phyloP scores from a whole-genome alignment of 1,140 invertebrate genomes.

The Triops cancriformis region DNA sequence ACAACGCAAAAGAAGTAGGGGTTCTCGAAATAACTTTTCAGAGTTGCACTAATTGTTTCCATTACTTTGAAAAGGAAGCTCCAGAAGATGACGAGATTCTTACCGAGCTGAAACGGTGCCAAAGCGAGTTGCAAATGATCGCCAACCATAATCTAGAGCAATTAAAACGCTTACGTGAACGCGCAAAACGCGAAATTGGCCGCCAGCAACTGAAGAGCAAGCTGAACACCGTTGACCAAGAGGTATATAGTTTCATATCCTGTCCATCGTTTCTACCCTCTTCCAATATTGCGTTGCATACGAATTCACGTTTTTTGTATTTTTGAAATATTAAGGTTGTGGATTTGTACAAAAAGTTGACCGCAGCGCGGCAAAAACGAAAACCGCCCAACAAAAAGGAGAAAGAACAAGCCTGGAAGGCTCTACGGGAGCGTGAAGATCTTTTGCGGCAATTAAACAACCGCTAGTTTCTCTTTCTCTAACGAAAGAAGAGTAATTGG shows the following conservation, averaged over 20 bases:
- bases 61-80: constrained; percentile 36
- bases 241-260: constrained; percentile 45
- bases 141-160: constrained; percentile 59
- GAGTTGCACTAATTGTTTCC: not conserved
- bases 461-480: constrained; percentile 23
- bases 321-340: constrained; percentile 35
- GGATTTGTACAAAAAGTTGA: constrained; percentile 68
- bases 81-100: constrained; percentile 72
- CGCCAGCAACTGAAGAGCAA: constrained; percentile 59
- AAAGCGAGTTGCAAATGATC: constrained; percentile 62
- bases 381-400: constrained; percentile 68
- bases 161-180: constrained; percentile 50
- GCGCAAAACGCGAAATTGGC: constrained; percentile 54
- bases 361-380: constrained; percentile 65
- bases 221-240: constrained; percentile 56
- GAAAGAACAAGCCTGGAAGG: constrained; percentile 64
- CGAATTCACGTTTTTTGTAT: not conserved
- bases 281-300: too few species aligned
- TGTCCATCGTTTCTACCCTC: constrained; percentile 34
- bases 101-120: constrained; percentile 68
- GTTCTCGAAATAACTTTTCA: constrained; percentile 23
- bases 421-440: constrained; percentile 51
- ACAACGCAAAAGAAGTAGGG: constrained; percentile 45
- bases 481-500: constrained; percentile 27
- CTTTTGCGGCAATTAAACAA: constrained; percentile 48